phyloP scores from a whole-genome alignment of 2,113 vertebrate species.

The Verasper variegatus region DNA sequence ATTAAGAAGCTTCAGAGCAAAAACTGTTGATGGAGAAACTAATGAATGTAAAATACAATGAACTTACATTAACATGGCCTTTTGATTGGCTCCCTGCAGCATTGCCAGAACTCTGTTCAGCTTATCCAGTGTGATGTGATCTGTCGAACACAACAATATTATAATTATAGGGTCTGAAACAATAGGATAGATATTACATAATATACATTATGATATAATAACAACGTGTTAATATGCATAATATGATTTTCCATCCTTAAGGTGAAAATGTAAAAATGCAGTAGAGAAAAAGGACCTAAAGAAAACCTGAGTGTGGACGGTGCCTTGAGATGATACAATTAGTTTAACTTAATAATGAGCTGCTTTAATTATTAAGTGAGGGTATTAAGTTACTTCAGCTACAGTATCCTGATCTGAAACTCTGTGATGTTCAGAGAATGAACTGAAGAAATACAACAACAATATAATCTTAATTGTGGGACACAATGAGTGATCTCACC shows the following conservation, averaged over 20 bases:
- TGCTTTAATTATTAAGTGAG: no score
- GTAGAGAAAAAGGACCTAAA: background rate
- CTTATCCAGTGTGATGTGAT: slow-evolving; percentile 91
- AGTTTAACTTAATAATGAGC: no score
- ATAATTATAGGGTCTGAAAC: slow-evolving; percentile 1
- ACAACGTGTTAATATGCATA: background rate
- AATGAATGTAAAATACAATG: background rate
- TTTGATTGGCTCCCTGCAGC: slow-evolving; percentile 93
- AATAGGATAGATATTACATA: background rate
- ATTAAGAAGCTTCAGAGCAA: background rate
- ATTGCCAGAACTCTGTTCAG: slow-evolving; percentile 89
- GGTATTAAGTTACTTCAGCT: background rate
- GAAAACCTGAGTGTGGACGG: background rate
- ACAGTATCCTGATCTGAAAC: background rate
- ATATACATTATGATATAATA: background rate
- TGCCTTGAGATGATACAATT: background rate
- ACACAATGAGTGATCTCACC: slow-evolving; percentile 82
- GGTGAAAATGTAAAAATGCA: no score
- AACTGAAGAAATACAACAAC: background rate
- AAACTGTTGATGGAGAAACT: background rate
- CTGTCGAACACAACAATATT: slow-evolving; percentile 76
- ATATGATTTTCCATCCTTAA: background rate
- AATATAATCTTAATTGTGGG: background rate
- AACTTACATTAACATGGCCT: slow-evolving; percentile 88
- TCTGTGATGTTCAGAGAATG: no score